Percentiles rank a stretch among this genome's conserved stretches.
Conservation (phyloP, 1,140 invertebrate genomes). For the Pteromalus puparum region DNA sequence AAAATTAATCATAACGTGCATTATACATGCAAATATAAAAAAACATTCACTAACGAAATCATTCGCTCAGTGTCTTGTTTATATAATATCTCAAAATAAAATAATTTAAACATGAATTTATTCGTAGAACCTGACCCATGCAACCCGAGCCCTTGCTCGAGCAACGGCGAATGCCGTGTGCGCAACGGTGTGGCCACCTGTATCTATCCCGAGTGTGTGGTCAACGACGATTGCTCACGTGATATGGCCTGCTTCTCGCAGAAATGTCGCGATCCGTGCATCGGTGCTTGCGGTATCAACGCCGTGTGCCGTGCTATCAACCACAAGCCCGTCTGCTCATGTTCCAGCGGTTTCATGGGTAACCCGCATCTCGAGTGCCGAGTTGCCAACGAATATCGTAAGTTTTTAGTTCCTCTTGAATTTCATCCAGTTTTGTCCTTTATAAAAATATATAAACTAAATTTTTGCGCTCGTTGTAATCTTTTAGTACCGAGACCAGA, state of each 20-base stretch:
- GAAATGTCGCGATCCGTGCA: constrained; percentile 88
- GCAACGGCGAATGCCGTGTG: constrained; percentile 87
- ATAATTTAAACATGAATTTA: constrained; percentile 19
- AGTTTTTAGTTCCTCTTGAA: constrained; percentile 24
- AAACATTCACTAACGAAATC: too few species aligned
- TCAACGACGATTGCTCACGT: constrained; percentile 88
- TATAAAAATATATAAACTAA: background rate
- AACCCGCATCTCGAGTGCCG: constrained; percentile 85
- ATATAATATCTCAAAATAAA: background rate
- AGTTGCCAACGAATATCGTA: constrained; percentile 61
- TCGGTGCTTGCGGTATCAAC: constrained; percentile 88
- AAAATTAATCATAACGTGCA: too few species aligned
- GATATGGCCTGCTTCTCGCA: constrained; percentile 87
- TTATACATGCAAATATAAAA: too few species aligned
- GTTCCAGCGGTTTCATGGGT: constrained; percentile 87
- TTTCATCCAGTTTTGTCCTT: background rate
- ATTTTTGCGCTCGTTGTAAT: constrained; percentile 11
- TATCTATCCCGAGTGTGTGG: constrained; percentile 89
- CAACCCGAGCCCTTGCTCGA: constrained; percentile 86
- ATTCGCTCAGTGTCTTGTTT: too few species aligned
- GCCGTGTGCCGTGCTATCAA: constrained; percentile 89
- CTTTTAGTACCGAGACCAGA: constrained; percentile 81
- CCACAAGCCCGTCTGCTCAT: constrained; percentile 88
- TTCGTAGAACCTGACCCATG: constrained; percentile 81
- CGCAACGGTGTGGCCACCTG: constrained; percentile 83